Conservation (phyloP, 2,797 vertebrate genomes). For the Euthynnus affinis region DNA sequence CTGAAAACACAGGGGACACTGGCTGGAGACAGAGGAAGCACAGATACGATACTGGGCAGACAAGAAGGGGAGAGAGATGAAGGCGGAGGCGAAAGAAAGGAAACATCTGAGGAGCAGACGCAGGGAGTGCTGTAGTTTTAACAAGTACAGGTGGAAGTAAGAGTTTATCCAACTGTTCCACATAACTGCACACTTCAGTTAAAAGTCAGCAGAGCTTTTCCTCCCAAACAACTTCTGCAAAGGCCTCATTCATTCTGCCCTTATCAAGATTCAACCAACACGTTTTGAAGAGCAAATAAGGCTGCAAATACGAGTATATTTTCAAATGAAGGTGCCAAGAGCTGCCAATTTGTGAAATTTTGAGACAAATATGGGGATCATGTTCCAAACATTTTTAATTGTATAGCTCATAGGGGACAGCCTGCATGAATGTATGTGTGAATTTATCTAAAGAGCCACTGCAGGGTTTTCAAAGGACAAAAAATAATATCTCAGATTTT, state of each 20-base stretch:
- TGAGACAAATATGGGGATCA: too few relatives aligned
- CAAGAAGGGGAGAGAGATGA: not conserved
- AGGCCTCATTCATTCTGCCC: too few relatives aligned
- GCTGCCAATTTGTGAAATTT: not conserved
- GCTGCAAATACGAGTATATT: not conserved
- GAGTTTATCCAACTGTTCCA: not conserved
- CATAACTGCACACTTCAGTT: too few relatives aligned
- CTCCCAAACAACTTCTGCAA: not conserved
- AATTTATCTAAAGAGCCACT: not conserved
- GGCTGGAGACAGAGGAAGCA: constrained; percentile 48
- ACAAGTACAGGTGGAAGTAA: not conserved
- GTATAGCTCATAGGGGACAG: not conserved
- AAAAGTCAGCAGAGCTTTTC: not conserved
- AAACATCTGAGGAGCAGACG: not conserved
- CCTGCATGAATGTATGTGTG: too few relatives aligned
- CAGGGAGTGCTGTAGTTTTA: constrained; percentile 1
- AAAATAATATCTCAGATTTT: not conserved
- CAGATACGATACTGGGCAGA: constrained; percentile 36
- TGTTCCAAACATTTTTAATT: not conserved
- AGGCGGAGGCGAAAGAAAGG: not conserved
- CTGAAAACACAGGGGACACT: constrained; percentile 46
- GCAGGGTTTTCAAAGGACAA: not conserved
- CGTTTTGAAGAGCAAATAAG: not conserved
- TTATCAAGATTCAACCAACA: not conserved
- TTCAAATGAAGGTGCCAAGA: not conserved